Base-by-base conservation (phyloP, 2,113 vertebrate genomes). In the Chascanopsetta lugubris region DNA sequence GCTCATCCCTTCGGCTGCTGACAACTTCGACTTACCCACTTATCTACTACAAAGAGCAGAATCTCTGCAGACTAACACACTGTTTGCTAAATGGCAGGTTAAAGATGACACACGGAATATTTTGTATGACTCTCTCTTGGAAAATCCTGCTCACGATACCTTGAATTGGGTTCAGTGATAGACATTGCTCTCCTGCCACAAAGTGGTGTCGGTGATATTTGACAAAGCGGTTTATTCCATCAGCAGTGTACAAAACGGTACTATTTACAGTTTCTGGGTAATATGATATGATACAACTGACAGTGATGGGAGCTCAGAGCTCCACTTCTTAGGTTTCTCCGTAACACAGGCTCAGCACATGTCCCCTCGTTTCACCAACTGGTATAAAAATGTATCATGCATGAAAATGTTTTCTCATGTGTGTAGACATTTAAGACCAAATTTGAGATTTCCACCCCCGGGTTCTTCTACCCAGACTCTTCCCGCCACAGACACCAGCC, bases 221-320 rank as follows among this genome's bases (percentile, higher is more conserved):
- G 1, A 36, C 69, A 5, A 34, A 15, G 11, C 26, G 24, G 9
- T 73, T 76, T 69, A 76, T 46, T 72, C 4, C 40, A 56, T 8
- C n/a, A 38, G 9, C 3, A 6, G 20, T 56, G 32, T 65, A 64
- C 12, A 38, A 76, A 72, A 63, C 46, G 40, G 11, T 61, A 3
- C 1, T 72, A 68, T 75, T 67, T 68, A 80, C 51, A 67, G 53
- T 58, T 54, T n/a, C 49, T 26, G 59, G 1, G 7, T 15, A 13
- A 59, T 5, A 32, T n/a, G n/a, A 62, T 6, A 12, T 1, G 2
- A 26, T 4, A 10, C 40, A 27, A 60, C 15, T 17, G 32, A 43
- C 12, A 6, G 10, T 18, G 38, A 45, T 17, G n/a, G n/a, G 21
- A 15, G 25, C 13, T 29, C 60, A 22, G n/a, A 36, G 21, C 22